Conservation (phyloP, 1,140 invertebrate species). For the Carposina sasakii region DNA sequence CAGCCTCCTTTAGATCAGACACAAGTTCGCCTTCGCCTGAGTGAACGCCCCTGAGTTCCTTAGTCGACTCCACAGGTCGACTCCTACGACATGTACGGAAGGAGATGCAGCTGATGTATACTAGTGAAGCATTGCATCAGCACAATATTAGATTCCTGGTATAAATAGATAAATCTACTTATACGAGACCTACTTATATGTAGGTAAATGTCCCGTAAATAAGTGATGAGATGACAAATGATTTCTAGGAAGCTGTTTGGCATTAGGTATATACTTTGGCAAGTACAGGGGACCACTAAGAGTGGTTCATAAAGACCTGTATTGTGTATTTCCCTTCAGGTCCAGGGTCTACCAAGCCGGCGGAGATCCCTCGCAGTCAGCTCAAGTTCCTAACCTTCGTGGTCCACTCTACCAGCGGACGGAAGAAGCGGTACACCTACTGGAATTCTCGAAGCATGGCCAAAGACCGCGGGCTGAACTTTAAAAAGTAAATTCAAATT, state of each 20-base stretch:
- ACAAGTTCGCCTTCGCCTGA: no score
- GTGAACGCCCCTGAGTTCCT: no score
- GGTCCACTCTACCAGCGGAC: conserved; percentile 42
- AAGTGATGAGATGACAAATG: background rate
- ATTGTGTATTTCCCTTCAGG: conserved; percentile 26
- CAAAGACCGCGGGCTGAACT: conserved; percentile 47
- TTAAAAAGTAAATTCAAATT: conserved; percentile 37
- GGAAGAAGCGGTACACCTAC: conserved; percentile 42
- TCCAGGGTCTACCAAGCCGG: conserved; percentile 52
- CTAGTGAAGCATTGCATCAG: no score
- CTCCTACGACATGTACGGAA: no score
- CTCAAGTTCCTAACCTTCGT: conserved; percentile 50
- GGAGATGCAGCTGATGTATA: no score
- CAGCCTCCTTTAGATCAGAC: no score
- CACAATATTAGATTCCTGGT: no score
- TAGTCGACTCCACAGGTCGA: no score
- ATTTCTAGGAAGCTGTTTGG: background rate
- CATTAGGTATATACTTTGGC: background rate
- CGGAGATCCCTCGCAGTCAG: conserved; percentile 43
- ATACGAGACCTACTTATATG: background rate
- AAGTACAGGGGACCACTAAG: background rate
- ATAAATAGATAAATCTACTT: no score
- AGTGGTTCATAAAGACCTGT: background rate
- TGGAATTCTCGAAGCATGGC: conserved; percentile 50
- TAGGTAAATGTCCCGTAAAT: background rate